Evolutionary conservation across 2,113 vertebrate species (phyloP).

Genomic region (Oncorhynchus gorbuscha): DNA sequence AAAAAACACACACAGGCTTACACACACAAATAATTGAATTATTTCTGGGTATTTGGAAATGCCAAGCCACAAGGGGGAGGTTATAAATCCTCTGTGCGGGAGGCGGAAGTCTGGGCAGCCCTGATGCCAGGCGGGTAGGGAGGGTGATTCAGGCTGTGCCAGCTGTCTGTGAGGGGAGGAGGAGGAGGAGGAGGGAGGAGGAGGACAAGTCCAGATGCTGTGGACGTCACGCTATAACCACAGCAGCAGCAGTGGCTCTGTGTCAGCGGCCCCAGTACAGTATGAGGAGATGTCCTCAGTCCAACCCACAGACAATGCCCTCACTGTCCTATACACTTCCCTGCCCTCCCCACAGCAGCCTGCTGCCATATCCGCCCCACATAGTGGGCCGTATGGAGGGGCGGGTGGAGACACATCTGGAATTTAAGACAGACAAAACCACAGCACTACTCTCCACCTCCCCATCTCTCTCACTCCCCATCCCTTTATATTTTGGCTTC

Average conservation of each 20-base stretch:
- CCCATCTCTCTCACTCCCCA: conserved; percentile 6
- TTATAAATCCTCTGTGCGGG: conserved; percentile 55
- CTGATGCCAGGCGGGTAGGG: conserved; percentile 46
- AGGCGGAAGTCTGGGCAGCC: conserved; percentile 57
- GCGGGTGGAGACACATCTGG: not conserved
- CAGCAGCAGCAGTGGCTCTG: conserved; percentile 3
- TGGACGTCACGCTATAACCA: conserved; percentile 12
- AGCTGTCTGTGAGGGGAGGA: not conserved
- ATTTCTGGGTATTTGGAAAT: conserved; percentile 53
- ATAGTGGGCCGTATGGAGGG: not conserved
- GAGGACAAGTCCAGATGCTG: conserved; percentile 9
- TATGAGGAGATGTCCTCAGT: conserved; percentile 23
- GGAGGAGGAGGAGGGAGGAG: too few relatives aligned
- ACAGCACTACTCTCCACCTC: not conserved
- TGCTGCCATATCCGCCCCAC: not conserved
- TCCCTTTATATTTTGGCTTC: conserved; percentile 4
- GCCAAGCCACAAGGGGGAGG: conserved; percentile 44
- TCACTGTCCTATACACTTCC: conserved; percentile 2
- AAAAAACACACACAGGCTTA: conserved; percentile 1
- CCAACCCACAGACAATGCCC: conserved; percentile 11
- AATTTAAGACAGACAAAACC: conserved; percentile 1
- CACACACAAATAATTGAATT: conserved; percentile 40
- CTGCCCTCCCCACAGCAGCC: not conserved
- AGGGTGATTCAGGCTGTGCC: conserved; percentile 8
- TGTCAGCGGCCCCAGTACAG: not conserved